Percentiles rank a stretch among this genome's conserved stretches.
These are phyloP conservation scores for Dryadula phaetusa DNA, from an alignment of 2,888 invertebrate species.

Conservation along the genomic window DNA sequence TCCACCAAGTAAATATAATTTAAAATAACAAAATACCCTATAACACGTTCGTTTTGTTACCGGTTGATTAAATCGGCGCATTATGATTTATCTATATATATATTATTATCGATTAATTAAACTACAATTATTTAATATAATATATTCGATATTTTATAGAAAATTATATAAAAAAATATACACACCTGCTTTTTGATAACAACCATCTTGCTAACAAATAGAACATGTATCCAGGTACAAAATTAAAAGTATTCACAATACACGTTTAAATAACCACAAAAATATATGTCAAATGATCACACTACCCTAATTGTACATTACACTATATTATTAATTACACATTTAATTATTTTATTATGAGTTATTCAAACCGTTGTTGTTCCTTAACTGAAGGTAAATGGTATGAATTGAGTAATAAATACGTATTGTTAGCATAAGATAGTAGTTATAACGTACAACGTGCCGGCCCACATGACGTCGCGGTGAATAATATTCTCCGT, in stretches of 20 bases:
- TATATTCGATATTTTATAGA: not conserved
- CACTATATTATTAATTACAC: not conserved
- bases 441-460: conserved; percentile 15
- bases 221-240: not conserved
- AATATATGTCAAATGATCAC: not conserved
- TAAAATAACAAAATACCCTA: not conserved
- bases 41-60: not conserved
- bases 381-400: conserved; percentile 22
- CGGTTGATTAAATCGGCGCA: not conserved
- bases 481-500: conserved; percentile 38
- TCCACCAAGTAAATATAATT: not conserved
- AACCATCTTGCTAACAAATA: not conserved
- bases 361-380: not conserved
- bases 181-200: conserved; percentile 15
- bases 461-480: conserved; percentile 32
- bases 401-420: conserved; percentile 22
- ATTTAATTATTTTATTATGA: not conserved
- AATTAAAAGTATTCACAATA: not conserved
- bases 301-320: not conserved
- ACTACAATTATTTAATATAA: no score
- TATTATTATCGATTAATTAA: not conserved
- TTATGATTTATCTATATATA: not conserved
- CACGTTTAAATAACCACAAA: not conserved
- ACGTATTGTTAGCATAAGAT: not conserved
- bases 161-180: not conserved